Conservation (phyloP, 1,140 invertebrate genomes). For the Delia radicum region DNA sequence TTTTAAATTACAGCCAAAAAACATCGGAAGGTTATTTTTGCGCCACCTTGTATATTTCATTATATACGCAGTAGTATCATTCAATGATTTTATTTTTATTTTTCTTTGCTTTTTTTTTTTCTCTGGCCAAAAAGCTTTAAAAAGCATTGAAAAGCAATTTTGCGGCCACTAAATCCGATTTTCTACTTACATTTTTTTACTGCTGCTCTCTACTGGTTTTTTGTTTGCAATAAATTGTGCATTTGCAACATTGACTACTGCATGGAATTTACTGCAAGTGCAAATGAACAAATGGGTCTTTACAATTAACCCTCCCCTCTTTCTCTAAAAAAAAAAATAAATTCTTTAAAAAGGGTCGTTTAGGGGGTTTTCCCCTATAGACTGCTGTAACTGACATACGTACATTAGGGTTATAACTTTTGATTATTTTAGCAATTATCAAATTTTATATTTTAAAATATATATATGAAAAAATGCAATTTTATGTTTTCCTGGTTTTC, state of each 20-base stretch:
- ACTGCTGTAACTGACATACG: no score
- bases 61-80: background rate
- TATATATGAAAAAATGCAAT: no score
- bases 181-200: constrained; percentile 27
- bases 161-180: constrained; percentile 55
- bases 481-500: no score
- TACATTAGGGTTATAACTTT: no score
- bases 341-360: no score
- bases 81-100: background rate
- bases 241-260: background rate
- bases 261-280: background rate
- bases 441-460: no score
- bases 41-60: background rate
- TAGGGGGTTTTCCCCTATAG: no score
- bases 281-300: background rate
- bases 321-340: background rate
- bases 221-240: background rate
- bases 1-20: no score
- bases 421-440: no score
- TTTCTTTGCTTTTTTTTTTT: background rate
- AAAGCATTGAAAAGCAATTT: constrained; percentile 48
- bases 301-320: background rate
- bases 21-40: no score
- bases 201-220: background rate
- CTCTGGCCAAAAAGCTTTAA: background rate